Percentiles rank a stretch among this genome's conserved stretches.
These are phyloP conservation scores for Lepilemur ruficaudatus DNA, from an alignment of 2,797 vertebrate genomes.

Conservation along the genomic window DNA sequence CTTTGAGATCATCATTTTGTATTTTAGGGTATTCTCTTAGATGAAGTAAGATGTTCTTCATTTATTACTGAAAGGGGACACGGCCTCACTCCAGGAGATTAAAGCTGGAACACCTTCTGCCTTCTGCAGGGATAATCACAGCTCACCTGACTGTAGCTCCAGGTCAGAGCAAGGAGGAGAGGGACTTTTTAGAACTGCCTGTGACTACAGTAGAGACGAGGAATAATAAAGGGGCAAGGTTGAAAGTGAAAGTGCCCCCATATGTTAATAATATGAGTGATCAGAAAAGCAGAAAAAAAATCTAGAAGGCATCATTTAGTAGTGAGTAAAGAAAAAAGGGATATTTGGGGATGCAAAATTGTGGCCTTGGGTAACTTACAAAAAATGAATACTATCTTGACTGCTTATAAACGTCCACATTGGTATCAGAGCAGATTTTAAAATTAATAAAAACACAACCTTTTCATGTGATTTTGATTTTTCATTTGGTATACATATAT, in stretches of 20 bases:
- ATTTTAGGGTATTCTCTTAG: slow-evolving; percentile 48
- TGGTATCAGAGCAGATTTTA: not conserved
- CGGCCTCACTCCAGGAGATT: not conserved
- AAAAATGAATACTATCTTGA: not conserved
- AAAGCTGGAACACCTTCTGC: not conserved
- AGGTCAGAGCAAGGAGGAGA: not conserved
- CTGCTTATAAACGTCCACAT: not conserved
- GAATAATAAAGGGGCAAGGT: not conserved
- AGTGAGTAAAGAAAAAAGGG: not conserved
- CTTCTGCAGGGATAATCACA: not conserved
- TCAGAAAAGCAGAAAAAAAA: not conserved
- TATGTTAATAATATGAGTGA: not conserved
- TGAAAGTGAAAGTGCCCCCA: slow-evolving; percentile 36
- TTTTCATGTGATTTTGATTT: not conserved
- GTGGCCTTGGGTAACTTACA: not conserved
- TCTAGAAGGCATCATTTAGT: not conserved
- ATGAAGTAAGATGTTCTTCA: slow-evolving; percentile 39
- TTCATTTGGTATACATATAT: not conserved
- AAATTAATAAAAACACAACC: not conserved
- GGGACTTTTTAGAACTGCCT: not conserved
- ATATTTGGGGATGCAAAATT: not conserved
- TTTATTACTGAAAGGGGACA: slow-evolving; percentile 17
- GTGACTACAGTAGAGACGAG: not conserved
- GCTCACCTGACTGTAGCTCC: slow-evolving; percentile 43
- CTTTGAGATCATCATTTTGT: slow-evolving; percentile 43